Evolutionary conservation across 2,797 vertebrate species (phyloP).

Genomic region (Channa striata): DNA sequence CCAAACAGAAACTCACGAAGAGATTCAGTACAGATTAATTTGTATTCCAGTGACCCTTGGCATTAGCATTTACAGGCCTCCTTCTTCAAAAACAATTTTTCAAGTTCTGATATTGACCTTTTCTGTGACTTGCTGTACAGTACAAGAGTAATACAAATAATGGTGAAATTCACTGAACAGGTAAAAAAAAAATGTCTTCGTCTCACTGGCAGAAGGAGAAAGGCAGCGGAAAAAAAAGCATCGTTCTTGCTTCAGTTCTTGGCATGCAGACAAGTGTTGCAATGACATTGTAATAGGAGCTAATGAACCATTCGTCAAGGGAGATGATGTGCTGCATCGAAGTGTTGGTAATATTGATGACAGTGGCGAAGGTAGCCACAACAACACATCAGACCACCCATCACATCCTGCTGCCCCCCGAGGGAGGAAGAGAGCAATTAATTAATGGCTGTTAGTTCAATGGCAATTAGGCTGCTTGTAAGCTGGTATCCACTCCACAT

Average conservation of each 20-base stretch:
- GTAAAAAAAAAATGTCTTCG: slow-evolving; percentile 27
- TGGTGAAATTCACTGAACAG: slow-evolving; percentile 35
- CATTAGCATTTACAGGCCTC: slow-evolving; percentile 46
- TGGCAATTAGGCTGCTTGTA: slow-evolving; percentile 69
- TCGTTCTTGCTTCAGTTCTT: slow-evolving; percentile 34
- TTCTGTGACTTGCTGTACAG: slow-evolving; percentile 17
- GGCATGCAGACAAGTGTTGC: slow-evolving; percentile 58
- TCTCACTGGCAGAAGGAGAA: slow-evolving; percentile 28
- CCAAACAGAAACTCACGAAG: neutral
- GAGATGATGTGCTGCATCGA: slow-evolving; percentile 62
- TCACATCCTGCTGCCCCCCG: slow-evolving; percentile 53
- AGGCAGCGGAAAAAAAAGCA: slow-evolving; percentile 20
- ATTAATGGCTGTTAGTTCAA: slow-evolving; percentile 75
- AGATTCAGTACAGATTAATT: slow-evolving; percentile 35
- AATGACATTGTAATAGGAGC: slow-evolving; percentile 72
- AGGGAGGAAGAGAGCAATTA: slow-evolving; percentile 70
- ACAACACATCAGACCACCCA: slow-evolving; percentile 70
- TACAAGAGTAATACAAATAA: slow-evolving; percentile 45
- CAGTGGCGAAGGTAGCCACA: slow-evolving; percentile 67
- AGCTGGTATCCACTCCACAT: slow-evolving; percentile 39
- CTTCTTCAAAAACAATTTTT: slow-evolving; percentile 34
- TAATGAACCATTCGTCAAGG: slow-evolving; percentile 77
- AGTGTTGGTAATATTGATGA: slow-evolving; percentile 70
- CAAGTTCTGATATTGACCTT: slow-evolving; percentile 50
- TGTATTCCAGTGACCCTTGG: slow-evolving; percentile 50